Base-by-base conservation (phyloP, 1,140 invertebrate genomes). In the Leptinotarsa lineolata region DNA sequence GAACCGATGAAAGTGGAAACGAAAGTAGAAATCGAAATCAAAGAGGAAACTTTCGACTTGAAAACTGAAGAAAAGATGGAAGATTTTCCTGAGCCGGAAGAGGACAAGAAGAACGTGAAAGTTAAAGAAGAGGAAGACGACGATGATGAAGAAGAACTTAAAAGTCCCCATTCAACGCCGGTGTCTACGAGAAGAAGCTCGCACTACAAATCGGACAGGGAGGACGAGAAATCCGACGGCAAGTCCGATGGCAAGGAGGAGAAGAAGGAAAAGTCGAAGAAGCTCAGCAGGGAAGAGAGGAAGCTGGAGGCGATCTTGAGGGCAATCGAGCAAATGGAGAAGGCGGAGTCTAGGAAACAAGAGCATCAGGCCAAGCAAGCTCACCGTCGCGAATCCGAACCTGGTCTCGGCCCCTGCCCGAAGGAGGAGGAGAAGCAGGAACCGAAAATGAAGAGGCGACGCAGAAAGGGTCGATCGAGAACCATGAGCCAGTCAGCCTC, bases 241-340 rank as follows among this genome's bases (percentile, higher is more conserved):
- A 54, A 54, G 48, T 54, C 48, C 4, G 48, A 58, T 15, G 20
- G 44, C 8, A 71, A 71, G 80, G 88, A 84, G 39, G 69, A 69
- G 0, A 68, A 21, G 78, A 87, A 79, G 79, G 88, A 80, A 81
- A 90, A 87, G 81, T 89, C 86, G 80, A 90, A 88, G 74, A 90
- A 86, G 63, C 82, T 88, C 84, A 83, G 92, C 94, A 94, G 3
- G 86, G 97, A 99, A 85, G 96, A 99, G 81, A 89, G 95, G n/a
- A 99, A 99, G 86, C 92, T 99, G 88, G 94, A 97, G 81, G 95
- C 95, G 0, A 96, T 97, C 76, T 92, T 99, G 90, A 95, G 96
- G 81, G 94, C 95, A 0, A 96, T 99, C 84, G 93, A 93, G 77
- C 87, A 92, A 44, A 88, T 95, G 87, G 93, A 95, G 78, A 93